Base-by-base conservation (phyloP, 64 coral and sea anemone species). In the Stichodactyla mertensii region DNA sequence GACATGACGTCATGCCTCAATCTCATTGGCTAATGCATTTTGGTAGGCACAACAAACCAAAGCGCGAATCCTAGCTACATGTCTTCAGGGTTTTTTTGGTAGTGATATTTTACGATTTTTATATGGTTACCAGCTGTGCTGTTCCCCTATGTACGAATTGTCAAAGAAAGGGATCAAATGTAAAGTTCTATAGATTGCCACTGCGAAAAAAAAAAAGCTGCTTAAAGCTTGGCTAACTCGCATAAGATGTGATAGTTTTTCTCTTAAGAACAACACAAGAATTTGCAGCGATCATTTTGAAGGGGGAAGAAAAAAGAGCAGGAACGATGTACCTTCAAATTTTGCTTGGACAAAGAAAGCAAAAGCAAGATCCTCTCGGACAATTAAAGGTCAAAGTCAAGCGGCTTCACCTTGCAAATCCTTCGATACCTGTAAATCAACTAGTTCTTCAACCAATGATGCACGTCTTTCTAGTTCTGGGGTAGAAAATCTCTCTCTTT, bases 221-320 rank as follows among this genome's bases (percentile, higher is more conserved):
- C 56, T 57, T 57, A 57, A 57, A 57, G 56, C 56, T 57, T 57
- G 56, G 56, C 56, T 57, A 57, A 57, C 56, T 57, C 56, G 67
- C 67, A 71, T 71, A 22, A 71, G 67, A 71, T 71, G 67, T 71
- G 67, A 71, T 16, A 71, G 67, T 22, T 4, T 71, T 71, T 5
- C 67, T 71, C 18, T 71, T 71, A 71, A 71, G 16, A 27, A 22
- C 67, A 19, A 4, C 67, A 19, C 67, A 22, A 19, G 67, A 71
- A 71, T 71, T 22, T 71, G 67, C 67, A 71, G 67, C 67, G 67
- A 71, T 27, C 67, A 71, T 27, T 71, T 71, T 71, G 67, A 71
- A 71, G 24, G 67, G 24, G 67, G 67, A 22, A 27, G 24, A 71
- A 71, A 71, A 18, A 71, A 22, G 56, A 27, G 67, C 16, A 71